Conservation (phyloP, 2,113 vertebrate genomes). For the Xenotilapia leptura region DNA sequence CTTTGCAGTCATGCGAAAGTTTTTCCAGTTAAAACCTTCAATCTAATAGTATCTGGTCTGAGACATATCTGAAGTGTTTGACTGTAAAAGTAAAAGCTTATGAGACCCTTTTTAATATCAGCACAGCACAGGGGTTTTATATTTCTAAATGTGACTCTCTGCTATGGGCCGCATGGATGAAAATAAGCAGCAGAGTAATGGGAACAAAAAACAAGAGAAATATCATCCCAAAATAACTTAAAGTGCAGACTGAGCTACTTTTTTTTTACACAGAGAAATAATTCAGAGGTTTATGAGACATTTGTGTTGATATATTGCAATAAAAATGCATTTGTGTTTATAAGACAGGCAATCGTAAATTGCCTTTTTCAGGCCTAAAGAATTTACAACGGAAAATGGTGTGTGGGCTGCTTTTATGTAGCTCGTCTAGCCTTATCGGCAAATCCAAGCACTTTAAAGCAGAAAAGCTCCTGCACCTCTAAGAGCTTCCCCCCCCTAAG, state of each 20-base stretch:
- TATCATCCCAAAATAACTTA: neutral
- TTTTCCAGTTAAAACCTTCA: neutral
- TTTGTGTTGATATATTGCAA: neutral
- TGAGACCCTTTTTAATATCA: neutral
- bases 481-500: fast-evolving
- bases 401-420: neutral
- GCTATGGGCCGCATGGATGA: neutral
- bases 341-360: neutral
- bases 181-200: neutral
- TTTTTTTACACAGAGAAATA: neutral
- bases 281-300: neutral
- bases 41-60: neutral
- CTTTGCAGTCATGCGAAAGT: neutral
- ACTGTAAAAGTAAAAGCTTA: neutral
- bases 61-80: neutral
- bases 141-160: neutral
- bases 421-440: neutral
- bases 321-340: neutral
- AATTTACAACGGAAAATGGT: neutral
- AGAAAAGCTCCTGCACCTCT: neutral
- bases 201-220: neutral
- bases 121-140: neutral
- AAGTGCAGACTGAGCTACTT: neutral
- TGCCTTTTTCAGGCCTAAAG: neutral
- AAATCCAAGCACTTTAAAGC: neutral